phyloP scores from a whole-genome alignment of 2,113 vertebrate species.

The Tragulus kanchil region DNA sequence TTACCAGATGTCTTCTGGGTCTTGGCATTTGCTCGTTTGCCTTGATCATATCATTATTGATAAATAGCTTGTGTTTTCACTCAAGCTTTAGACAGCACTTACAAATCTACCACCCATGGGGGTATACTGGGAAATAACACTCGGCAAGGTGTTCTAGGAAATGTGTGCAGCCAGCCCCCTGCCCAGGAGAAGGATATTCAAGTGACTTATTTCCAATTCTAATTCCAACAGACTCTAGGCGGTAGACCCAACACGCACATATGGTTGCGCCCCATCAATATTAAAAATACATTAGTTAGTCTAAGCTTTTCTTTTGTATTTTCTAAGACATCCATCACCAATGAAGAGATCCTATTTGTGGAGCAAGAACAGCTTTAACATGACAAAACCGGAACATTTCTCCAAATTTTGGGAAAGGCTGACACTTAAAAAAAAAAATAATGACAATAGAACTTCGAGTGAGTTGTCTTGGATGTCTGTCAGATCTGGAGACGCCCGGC shows the following conservation, averaged over 20 bases:
- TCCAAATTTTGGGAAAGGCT: constrained; percentile 54
- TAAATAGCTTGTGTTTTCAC: constrained; percentile 36
- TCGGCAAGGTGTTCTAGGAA: constrained; percentile 37
- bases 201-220: background rate
- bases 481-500: background rate
- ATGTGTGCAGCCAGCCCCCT: background rate
- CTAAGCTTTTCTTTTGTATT: constrained; percentile 68
- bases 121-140: background rate
- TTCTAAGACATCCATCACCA: constrained; percentile 64
- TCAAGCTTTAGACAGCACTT: background rate
- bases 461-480: constrained; percentile 47
- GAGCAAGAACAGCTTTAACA: constrained; percentile 75
- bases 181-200: background rate
- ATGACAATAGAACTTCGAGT: constrained; percentile 17
- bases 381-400: constrained; percentile 71
- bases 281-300: constrained; percentile 70
- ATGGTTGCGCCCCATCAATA: constrained; percentile 17
- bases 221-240: background rate
- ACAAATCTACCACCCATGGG: background rate
- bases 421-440: background rate
- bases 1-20: background rate
- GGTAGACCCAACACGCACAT: constrained; percentile 48
- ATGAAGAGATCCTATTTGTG: constrained; percentile 63
- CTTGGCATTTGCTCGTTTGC: background rate
- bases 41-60: background rate